These are phyloP conservation scores for Gerris lacustris DNA, from an alignment of 2,888 invertebrate genomes.

Conservation along the genomic window DNA sequence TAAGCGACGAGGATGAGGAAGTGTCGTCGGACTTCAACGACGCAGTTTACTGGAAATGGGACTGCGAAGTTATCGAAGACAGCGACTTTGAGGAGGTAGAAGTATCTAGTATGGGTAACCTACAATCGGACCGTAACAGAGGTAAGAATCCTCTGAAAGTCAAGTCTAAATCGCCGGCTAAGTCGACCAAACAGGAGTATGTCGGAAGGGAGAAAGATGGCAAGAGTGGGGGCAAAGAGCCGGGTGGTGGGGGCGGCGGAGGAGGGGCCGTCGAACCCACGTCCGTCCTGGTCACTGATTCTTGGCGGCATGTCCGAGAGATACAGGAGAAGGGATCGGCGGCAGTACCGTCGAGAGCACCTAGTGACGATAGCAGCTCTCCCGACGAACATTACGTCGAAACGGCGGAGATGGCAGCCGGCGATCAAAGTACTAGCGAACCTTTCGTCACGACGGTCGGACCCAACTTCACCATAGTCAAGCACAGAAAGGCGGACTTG, in stretches of 20 bases:
- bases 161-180: constrained; percentile 16
- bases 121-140: constrained; percentile 36
- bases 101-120: constrained; percentile 35
- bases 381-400: constrained; percentile 34
- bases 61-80: not conserved
- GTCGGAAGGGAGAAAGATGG: constrained; percentile 22
- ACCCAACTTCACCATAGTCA: constrained; percentile 46
- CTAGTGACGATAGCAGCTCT: constrained; percentile 25
- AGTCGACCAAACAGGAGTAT: constrained; percentile 28
- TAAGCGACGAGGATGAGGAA: not conserved
- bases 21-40: not conserved
- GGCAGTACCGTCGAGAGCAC: constrained; percentile 26
- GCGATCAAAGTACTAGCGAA: constrained; percentile 24
- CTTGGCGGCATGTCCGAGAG: constrained; percentile 37
- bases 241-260: constrained; percentile 18
- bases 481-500: constrained; percentile 50
- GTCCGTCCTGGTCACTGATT: constrained; percentile 37
- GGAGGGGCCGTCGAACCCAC: constrained; percentile 23
- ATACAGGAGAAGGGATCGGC: constrained; percentile 29
- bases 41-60: not conserved
- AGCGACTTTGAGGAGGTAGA: not conserved
- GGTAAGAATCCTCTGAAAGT: constrained; percentile 29
- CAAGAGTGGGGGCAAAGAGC: constrained; percentile 19
- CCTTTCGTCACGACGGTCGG: constrained; percentile 32
- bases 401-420: constrained; percentile 41